Conservation (phyloP, 2,888 invertebrate species). For the Tetropium fuscum region DNA sequence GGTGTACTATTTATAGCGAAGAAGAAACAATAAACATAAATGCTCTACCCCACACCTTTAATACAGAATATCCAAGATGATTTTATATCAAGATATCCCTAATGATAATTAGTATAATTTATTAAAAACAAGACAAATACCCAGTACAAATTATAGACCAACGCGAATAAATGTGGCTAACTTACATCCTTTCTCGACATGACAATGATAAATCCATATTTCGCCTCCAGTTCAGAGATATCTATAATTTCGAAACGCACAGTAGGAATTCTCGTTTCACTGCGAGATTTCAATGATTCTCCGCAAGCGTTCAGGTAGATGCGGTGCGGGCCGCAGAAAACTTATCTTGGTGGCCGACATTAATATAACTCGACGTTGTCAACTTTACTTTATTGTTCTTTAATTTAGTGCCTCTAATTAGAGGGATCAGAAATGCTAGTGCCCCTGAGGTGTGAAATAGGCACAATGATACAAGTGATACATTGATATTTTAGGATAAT, state of each 20-base stretch:
- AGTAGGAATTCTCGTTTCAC: constrained; percentile 40
- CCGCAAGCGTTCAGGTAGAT: background rate
- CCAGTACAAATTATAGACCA: constrained; percentile 10
- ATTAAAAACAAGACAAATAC: constrained; percentile 8
- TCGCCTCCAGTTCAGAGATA: constrained; percentile 36
- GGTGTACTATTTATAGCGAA: too few relatives aligned
- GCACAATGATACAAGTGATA: constrained; percentile 56
- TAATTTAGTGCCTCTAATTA: constrained; percentile 65
- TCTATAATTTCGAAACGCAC: constrained; percentile 43
- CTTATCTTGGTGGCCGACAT: constrained; percentile 17
- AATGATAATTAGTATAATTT: background rate
- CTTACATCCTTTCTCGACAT: constrained; percentile 7
- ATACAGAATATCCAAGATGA: too few relatives aligned
- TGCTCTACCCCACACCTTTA: too few relatives aligned
- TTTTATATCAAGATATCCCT: too few relatives aligned
- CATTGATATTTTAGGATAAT: constrained; percentile 66
- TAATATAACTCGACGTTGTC: constrained; percentile 25
- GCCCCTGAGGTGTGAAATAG: constrained; percentile 62
- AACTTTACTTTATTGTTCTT: constrained; percentile 58
- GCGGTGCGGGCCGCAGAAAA: constrained; percentile 17
- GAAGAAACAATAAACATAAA: too few relatives aligned
- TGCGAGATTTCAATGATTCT: constrained; percentile 18
- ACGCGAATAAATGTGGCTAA: constrained; percentile 5
- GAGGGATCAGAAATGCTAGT: constrained; percentile 61
- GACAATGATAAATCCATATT: constrained; percentile 35